These are phyloP conservation scores for Bubo bubo DNA, from an alignment of 2,113 vertebrate genomes.

Conservation along the genomic window DNA sequence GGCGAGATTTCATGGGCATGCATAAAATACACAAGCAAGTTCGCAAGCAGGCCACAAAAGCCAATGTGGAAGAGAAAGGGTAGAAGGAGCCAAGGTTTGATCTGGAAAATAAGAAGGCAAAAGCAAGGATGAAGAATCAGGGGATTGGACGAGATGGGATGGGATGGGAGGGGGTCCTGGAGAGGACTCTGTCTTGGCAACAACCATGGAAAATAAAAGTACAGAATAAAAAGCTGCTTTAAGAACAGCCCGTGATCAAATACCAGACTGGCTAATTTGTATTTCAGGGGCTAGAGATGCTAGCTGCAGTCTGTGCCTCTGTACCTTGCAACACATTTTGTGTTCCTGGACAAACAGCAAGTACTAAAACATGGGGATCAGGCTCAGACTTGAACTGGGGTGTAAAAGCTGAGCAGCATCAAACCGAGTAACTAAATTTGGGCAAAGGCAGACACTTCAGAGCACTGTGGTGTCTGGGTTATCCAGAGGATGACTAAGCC, in stretches of 20 bases:
- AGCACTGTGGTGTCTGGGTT: conserved; percentile 47
- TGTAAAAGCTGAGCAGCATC: conserved; percentile 40
- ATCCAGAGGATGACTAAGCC: background rate
- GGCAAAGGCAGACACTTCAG: conserved; percentile 6
- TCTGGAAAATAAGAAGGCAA: conserved; percentile 58
- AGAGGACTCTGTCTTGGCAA: conserved; percentile 77
- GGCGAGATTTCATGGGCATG: conserved; percentile 4
- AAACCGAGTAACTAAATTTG: conserved; percentile 18
- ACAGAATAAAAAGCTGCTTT: conserved; percentile 70
- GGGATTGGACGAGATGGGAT: conserved; percentile 48
- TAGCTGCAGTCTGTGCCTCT: conserved; percentile 65
- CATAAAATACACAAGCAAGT: conserved; percentile 32
- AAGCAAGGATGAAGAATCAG: conserved; percentile 52
- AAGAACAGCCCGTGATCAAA: conserved; percentile 69
- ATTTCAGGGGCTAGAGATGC: conserved; percentile 74
- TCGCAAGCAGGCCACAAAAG: conserved; percentile 46
- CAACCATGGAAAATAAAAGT: conserved; percentile 79
- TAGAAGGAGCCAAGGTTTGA: conserved; percentile 57
- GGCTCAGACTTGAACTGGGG: conserved; percentile 37
- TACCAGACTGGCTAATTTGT: conserved; percentile 77
- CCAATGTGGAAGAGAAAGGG: conserved; percentile 38
- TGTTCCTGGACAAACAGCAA: conserved; percentile 53
- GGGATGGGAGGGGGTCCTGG: conserved; percentile 74
- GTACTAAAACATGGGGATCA: conserved; percentile 52
- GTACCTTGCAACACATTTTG: conserved; percentile 63